Evolutionary conservation across 2,888 invertebrate species (phyloP), one percentile per base, ranked within the genome.

Genomic region (Hemistola chrysoprasaria): DNA sequence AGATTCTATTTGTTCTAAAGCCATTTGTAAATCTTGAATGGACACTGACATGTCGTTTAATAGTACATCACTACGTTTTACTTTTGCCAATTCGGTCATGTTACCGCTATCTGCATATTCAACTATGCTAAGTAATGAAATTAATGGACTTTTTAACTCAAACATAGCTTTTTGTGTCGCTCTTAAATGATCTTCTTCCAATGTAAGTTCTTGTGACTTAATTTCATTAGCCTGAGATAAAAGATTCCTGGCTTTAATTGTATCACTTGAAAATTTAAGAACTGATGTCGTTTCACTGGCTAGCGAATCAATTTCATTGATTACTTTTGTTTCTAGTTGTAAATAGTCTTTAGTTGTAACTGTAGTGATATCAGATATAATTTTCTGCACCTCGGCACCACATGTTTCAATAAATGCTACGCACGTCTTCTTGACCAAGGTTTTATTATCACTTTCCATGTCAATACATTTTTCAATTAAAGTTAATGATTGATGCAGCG

Each of bases 381-480:
- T 76, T 29, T 88, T 82, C 30, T 91, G 86, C 49, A 93, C 75
- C 47, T 91, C 86, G 28, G 80, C 74, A 1, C 91, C 90, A 40
- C 92, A 90, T 11, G 85, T 91, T 56, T 92, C 91, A 39, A 94
- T 80, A 43, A 93, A 90, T 54, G 92, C 92, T 7, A 91, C 90
- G 65, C 93, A 93, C 0, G 93, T 93, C 62, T 91, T 90, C 62
- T 93, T 93, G 1, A 93, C 92, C 5, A 94, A 74, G 0, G 93
- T 93, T 37, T 91, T 92, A 6, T 91, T 92, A 22, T 91, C 91
- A 53, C 91, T 92, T 69, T 93, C 92, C 52, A 93, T 90, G 57
- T 92, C 92, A 22, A 93, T 90, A 61, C 94, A 93, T 65, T 92
- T 92, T 68, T 93, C 92, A 22, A 94, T 90, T 1, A 93, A 90